Evolutionary conservation across 2,888 invertebrate genomes (phyloP).

Genomic region (Synergus japonicus): DNA sequence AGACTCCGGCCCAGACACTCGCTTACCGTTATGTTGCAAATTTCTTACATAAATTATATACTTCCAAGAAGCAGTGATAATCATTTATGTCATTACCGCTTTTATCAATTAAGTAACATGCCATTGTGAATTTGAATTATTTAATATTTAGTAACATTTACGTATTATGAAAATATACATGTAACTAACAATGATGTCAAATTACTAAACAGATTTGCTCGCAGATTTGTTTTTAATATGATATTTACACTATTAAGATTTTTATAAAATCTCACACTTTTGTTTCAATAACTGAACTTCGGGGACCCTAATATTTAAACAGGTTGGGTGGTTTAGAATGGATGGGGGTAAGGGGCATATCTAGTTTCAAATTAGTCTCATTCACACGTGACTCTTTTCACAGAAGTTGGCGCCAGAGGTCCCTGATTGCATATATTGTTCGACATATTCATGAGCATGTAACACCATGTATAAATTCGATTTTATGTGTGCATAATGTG

Average conservation of each 20-base stretch:
- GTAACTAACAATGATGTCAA: too few relatives aligned
- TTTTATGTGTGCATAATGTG: not conserved
- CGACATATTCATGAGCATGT: constrained; percentile 23
- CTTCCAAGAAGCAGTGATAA: not conserved
- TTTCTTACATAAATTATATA: constrained; percentile 17
- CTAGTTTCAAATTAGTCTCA: constrained; percentile 57
- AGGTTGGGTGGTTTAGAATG: not conserved
- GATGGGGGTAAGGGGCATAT: constrained; percentile 42
- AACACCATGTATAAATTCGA: not conserved
- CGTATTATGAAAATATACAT: too few relatives aligned
- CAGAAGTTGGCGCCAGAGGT: constrained; percentile 42
- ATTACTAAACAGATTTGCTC: not conserved
- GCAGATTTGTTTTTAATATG: not conserved
- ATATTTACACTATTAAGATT: not conserved
- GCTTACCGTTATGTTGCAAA: constrained; percentile 11
- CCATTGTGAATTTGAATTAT: too few relatives aligned
- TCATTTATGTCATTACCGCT: not conserved
- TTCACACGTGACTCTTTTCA: constrained; percentile 50
- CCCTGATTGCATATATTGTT: constrained; percentile 61
- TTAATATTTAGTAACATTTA: too few relatives aligned
- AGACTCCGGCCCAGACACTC: constrained; percentile 5
- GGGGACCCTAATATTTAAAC: not conserved
- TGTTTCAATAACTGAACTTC: not conserved
- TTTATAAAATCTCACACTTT: not conserved
- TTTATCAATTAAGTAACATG: not conserved